These are phyloP conservation scores for Eriosoma lanigerum DNA, from an alignment of 1,140 invertebrate species.

Conservation along the genomic window DNA sequence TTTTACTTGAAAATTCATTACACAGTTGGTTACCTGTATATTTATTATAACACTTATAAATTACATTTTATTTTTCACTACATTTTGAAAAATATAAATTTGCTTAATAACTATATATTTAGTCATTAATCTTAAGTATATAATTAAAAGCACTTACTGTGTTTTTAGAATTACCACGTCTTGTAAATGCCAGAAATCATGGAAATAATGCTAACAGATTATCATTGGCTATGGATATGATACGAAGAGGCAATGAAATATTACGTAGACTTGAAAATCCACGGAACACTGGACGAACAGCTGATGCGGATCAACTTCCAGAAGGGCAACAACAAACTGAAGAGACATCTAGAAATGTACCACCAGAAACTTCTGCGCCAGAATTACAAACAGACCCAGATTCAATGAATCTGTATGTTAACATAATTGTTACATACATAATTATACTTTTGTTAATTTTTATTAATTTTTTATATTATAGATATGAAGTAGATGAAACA, in stretches of 20 bases:
- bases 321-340: not conserved
- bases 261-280: slow-evolving; percentile 61
- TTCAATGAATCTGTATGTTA: slow-evolving; percentile 44
- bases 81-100: too few relatives aligned
- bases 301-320: slow-evolving; percentile 7
- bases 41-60: too few relatives aligned
- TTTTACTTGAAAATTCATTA: too few relatives aligned
- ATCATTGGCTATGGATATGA: slow-evolving; percentile 59
- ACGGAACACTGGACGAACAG: slow-evolving; percentile 16
- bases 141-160: too few relatives aligned
- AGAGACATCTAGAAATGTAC: not conserved
- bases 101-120: too few relatives aligned
- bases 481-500: slow-evolving; percentile 45
- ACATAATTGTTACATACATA: not conserved
- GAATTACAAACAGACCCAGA: slow-evolving; percentile 16
- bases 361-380: slow-evolving; percentile 9
- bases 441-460: too few relatives aligned
- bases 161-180: slow-evolving; percentile 32
- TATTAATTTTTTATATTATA: not conserved
- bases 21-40: too few relatives aligned
- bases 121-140: too few relatives aligned
- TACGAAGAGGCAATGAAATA: slow-evolving; percentile 58
- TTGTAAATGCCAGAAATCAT: slow-evolving; percentile 6
- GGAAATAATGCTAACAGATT: slow-evolving; percentile 56
- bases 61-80: too few relatives aligned